These are phyloP conservation scores for Halictus ligatus DNA, from an alignment of 2,888 invertebrate genomes.

Conservation along the genomic window DNA sequence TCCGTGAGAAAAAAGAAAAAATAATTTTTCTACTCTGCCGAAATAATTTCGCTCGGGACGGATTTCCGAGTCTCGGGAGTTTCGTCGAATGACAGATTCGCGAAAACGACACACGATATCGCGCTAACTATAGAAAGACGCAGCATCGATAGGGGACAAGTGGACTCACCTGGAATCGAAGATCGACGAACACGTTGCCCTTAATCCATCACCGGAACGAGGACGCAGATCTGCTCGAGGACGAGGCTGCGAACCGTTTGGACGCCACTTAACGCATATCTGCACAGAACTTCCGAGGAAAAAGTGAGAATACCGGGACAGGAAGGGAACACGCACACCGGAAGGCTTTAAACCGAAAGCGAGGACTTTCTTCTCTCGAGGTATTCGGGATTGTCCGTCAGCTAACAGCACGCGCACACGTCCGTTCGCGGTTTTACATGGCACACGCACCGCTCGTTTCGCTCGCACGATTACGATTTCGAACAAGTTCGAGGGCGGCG, in stretches of 20 bases:
- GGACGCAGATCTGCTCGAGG: not conserved
- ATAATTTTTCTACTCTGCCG: not conserved
- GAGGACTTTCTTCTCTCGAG: conserved; percentile 42
- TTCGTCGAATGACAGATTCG: not conserved
- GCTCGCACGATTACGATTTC: not conserved
- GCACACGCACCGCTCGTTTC: not conserved
- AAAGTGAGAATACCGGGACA: conserved; percentile 19
- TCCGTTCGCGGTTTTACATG: conserved; percentile 38
- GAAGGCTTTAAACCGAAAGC: conserved; percentile 30
- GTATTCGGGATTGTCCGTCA: conserved; percentile 31
- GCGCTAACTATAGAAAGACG: conserved; percentile 28
- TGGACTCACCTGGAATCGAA: conserved; percentile 53
- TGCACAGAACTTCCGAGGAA: conserved; percentile 15
- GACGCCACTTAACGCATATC: conserved; percentile 35
- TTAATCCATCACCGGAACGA: conserved; percentile 46
- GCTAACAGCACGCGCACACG: conserved; percentile 32
- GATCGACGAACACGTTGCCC: conserved; percentile 28
- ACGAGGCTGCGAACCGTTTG: not conserved
- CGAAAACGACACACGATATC: conserved; percentile 2
- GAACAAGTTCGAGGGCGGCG: not conserved
- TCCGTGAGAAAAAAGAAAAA: too few relatives aligned
- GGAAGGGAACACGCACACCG: conserved; percentile 41
- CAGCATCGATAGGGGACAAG: conserved; percentile 32
- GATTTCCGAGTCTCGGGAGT: not conserved
- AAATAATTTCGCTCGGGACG: not conserved